phyloP scores from a whole-genome alignment of 1,140 invertebrate species.

The Conus betulinus region DNA sequence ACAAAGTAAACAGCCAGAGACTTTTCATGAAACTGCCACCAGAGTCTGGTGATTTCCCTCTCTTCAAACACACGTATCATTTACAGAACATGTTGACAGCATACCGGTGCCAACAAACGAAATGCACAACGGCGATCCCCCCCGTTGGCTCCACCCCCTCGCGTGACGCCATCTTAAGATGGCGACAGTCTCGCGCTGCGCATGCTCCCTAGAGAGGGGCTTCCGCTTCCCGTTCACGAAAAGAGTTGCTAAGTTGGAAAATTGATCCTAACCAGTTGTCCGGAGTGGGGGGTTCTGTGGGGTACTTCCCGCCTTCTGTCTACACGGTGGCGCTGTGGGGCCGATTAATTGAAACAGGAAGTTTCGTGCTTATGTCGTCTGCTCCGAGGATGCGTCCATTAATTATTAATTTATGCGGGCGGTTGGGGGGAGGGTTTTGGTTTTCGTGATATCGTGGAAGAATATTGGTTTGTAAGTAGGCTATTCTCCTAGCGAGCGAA shows the following conservation, averaged over 20 bases:
- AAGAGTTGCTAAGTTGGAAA: slow-evolving; percentile 29
- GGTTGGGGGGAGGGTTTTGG: background rate
- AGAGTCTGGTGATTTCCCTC: too few species aligned
- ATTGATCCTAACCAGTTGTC: slow-evolving; percentile 25
- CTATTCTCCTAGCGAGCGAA: too few species aligned
- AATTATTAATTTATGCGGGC: slow-evolving; percentile 9
- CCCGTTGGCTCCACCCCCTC: background rate
- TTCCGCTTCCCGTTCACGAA: background rate
- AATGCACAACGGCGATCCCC: background rate
- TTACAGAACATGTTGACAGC: too few species aligned
- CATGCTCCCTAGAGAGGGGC: slow-evolving; percentile 20
- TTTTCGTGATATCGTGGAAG: too few species aligned
- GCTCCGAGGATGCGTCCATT: background rate
- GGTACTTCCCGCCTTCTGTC: slow-evolving; percentile 6
- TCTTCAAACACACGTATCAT: too few species aligned
- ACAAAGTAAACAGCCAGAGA: too few species aligned
- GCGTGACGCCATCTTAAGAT: slow-evolving; percentile 14
- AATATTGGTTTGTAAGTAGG: too few species aligned
- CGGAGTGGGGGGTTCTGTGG: background rate
- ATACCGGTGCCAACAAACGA: too few species aligned
- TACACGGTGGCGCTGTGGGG: background rate
- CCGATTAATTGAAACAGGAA: slow-evolving; percentile 15
- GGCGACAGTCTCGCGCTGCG: slow-evolving; percentile 24
- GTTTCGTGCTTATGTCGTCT: slow-evolving; percentile 18
- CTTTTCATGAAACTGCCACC: too few species aligned